Conservation (phyloP, 2,888 invertebrate species). For the Trichopria drosophilae region DNA sequence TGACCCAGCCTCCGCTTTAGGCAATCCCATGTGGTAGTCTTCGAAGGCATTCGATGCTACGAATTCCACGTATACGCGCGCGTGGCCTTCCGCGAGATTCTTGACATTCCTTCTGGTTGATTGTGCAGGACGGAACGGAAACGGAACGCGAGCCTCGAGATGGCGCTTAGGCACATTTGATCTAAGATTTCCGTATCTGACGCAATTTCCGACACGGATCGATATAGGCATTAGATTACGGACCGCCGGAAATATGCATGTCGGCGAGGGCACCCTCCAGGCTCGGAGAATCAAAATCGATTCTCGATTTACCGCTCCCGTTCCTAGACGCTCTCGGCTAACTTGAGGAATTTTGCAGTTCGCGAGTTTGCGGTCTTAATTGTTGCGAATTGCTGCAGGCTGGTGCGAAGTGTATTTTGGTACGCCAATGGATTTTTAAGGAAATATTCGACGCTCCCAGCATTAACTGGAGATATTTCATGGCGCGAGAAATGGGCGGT, state of each 20-base stretch:
- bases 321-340: not conserved
- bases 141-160: not conserved
- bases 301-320: too few species aligned
- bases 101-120: too few species aligned
- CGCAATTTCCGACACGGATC: conserved; percentile 35
- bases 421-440: too few species aligned
- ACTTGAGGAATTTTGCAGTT: not conserved
- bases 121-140: not conserved
- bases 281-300: too few species aligned
- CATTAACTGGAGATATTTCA: too few species aligned
- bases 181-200: conserved; percentile 43
- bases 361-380: not conserved
- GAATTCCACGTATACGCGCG: not conserved
- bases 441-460: too few species aligned
- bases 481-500: too few species aligned
- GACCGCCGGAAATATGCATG: conserved; percentile 32
- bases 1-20: too few species aligned
- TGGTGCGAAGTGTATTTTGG: too few species aligned
- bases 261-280: too few species aligned
- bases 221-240: conserved; percentile 38
- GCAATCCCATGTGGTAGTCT: not conserved
- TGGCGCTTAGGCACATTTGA: conserved; percentile 21
- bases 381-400: too few species aligned
- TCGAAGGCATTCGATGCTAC: not conserved
- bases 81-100: not conserved